phyloP scores from a whole-genome alignment of 2,113 vertebrate genomes.

The Peromyscus maniculatus region DNA sequence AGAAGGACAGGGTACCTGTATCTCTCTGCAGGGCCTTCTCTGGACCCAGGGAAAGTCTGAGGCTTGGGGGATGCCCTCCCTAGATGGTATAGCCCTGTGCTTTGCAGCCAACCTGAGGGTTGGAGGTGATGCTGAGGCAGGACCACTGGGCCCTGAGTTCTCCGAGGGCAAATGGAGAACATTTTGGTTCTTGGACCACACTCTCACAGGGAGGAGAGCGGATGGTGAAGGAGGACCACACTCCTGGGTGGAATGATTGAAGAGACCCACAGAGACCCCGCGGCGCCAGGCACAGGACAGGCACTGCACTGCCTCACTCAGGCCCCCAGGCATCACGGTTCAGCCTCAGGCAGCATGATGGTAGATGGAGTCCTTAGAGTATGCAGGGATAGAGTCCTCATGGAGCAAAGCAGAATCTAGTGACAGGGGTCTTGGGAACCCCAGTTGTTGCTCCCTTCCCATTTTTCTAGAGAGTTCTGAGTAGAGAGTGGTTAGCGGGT shows the following conservation, averaged over 20 bases:
- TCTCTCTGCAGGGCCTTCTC: background rate
- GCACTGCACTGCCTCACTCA: background rate
- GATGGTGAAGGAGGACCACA: background rate
- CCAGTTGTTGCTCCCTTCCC: no score
- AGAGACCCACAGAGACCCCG: background rate
- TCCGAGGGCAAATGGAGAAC: background rate
- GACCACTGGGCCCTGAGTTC: background rate
- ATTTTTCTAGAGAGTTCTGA: background rate
- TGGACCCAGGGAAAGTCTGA: fast-evolving
- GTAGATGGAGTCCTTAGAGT: no score
- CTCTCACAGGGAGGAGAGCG: background rate
- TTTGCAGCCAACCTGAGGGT: background rate
- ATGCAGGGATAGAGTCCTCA: background rate
- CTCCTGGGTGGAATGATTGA: background rate
- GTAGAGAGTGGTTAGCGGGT: background rate
- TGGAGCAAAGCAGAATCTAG: background rate
- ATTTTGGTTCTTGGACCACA: background rate
- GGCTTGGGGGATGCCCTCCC: background rate
- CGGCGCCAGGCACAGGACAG: background rate
- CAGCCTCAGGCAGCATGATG: fast-evolving
- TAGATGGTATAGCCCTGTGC: background rate
- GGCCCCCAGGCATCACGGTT: background rate
- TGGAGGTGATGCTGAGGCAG: background rate
- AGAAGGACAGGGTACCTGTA: background rate
- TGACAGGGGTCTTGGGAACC: background rate